Base-by-base conservation (phyloP, 2,797 vertebrate species). In the Xenentodon cancila region DNA sequence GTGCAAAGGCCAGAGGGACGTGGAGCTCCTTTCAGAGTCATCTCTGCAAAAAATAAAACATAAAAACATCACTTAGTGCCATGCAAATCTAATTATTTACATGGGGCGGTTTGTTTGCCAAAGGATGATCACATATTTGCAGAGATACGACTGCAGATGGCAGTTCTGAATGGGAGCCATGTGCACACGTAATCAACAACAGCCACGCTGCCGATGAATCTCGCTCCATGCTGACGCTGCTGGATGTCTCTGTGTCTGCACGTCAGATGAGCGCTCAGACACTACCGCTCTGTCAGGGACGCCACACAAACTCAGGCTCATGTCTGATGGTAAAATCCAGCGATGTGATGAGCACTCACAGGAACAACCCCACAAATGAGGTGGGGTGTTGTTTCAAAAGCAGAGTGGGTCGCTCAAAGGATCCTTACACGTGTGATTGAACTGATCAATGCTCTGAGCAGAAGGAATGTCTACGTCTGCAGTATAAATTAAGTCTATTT, bases 131-230 rank as follows among this genome's bases (percentile, higher is more conserved):
- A 1, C 65, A 62, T 67, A 60, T 56, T 68, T 65, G 79, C 63
- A 25, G 25, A 25, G 25, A 25, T 5, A 74, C n/a, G 18, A 19
- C 57, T 76, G 61, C 71, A 81, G 81, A 85, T 81, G 82, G 79
- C 48, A 3, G 32, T 54, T 79, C 63, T 80, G 79, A 78, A 75
- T 22, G 21, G 25, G 55, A 76, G 77, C 73, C 79, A 77, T 50
- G 62, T 5, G 50, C 66, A 77, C 73, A 79, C 60, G 59, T 71
- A 50, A 53, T 49, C 60, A 67, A 52, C 51, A 54, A 70, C 71
- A 62, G 22, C n/a, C 45, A 59, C 19, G 40, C 40, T 58, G 53
- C n/a, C 52, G 62, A 20, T 47, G 56, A 42, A 58, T 64, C 60
- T 68, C 16, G 5, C 42, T 63, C 64, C 50, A 40, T 52, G 62